phyloP scores from a whole-genome alignment of 2,888 invertebrate genomes.

The Patella ulyssiponensis region DNA sequence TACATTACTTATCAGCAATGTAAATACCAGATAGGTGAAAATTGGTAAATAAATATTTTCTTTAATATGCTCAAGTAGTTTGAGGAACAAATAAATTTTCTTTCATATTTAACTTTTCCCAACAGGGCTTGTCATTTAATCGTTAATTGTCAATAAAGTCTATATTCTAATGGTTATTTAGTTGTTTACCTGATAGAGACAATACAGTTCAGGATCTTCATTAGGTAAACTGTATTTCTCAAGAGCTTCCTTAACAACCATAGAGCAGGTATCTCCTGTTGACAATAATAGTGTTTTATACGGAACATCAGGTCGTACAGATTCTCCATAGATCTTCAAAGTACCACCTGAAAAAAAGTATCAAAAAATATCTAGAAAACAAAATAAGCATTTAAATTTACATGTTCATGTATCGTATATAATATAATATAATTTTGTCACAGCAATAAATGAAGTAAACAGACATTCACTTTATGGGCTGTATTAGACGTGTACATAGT shows the following conservation, averaged over 20 bases:
- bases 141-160: not conserved
- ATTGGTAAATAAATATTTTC: too few species aligned
- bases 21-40: too few species aligned
- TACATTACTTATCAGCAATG: too few species aligned
- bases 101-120: not conserved
- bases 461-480: too few species aligned
- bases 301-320: conserved; percentile 95
- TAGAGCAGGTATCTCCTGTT: conserved; percentile 91
- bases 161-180: not conserved
- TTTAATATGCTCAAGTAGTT: too few species aligned
- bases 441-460: too few species aligned
- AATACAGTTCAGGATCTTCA: conserved; percentile 91
- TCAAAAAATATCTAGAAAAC: not conserved
- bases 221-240: conserved; percentile 95
- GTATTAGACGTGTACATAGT: too few species aligned
- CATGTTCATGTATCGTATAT: too few species aligned
- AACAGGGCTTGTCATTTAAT: not conserved
- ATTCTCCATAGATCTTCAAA: conserved; percentile 91
- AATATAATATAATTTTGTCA: too few species aligned
- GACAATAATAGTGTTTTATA: conserved; percentile 97
- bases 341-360: conserved; percentile 72
- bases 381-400: too few species aligned
- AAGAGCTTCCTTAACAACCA: conserved; percentile 95
- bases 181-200: conserved; percentile 88
- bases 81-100: too few species aligned